These are phyloP conservation scores for Sinocyclocheilus anophthalmus DNA, from an alignment of 2,113 vertebrate genomes.

Conservation along the genomic window DNA sequence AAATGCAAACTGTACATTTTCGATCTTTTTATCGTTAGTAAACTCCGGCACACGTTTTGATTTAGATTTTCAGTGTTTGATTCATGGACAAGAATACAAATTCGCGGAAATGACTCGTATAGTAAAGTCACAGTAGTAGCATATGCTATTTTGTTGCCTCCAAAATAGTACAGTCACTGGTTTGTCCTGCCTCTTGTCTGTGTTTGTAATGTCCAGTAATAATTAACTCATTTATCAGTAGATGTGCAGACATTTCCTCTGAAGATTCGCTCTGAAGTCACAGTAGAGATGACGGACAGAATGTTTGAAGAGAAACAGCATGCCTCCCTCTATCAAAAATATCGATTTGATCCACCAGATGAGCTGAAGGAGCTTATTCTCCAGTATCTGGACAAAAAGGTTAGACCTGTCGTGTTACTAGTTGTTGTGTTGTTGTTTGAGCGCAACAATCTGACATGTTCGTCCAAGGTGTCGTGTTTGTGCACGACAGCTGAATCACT, in stretches of 20 bases:
- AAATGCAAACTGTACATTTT: too few relatives aligned
- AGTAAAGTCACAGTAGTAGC: too few relatives aligned
- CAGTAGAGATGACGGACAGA: conserved; percentile 69
- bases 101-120: too few relatives aligned
- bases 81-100: too few relatives aligned
- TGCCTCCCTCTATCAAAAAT: conserved; percentile 78
- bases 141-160: too few relatives aligned
- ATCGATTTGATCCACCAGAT: conserved; percentile 72
- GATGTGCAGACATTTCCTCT: not conserved
- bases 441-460: not conserved
- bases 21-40: too few relatives aligned
- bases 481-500: conserved; percentile 1
- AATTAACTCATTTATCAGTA: not conserved
- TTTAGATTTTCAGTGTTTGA: too few relatives aligned
- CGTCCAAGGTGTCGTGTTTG: not conserved
- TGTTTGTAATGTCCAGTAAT: not conserved
- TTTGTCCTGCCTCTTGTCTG: not conserved
- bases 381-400: conserved; percentile 77
- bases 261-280: not conserved
- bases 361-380: conserved; percentile 72
- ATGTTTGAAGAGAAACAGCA: conserved; percentile 80
- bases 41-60: too few relatives aligned
- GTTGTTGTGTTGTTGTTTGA: not conserved
- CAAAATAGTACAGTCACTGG: not conserved
- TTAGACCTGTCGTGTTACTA: conserved; percentile 49